phyloP scores from a whole-genome alignment of 2,888 invertebrate species.

The Hirtodrosophila alboralis region DNA sequence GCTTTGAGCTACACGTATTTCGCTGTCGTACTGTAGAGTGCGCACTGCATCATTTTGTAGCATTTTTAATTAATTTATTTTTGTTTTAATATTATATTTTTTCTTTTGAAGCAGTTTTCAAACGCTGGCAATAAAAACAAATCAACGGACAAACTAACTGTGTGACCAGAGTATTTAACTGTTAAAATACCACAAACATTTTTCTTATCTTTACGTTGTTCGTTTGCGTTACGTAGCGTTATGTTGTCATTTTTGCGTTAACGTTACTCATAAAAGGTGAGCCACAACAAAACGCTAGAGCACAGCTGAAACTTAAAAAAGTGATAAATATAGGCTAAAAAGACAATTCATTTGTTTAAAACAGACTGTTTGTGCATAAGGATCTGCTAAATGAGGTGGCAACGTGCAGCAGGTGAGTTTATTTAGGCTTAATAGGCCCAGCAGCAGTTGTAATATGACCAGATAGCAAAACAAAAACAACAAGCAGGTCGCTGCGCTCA shows the following conservation, averaged over 20 bases:
- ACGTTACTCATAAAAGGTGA: conserved; percentile 8
- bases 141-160: conserved; percentile 33
- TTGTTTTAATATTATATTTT: background rate
- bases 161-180: conserved; percentile 26
- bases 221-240: background rate
- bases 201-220: background rate
- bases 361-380: conserved; percentile 13
- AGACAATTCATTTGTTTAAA: background rate
- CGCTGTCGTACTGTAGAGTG: conserved; percentile 82
- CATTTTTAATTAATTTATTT: conserved; percentile 61
- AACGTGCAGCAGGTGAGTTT: conserved; percentile 44
- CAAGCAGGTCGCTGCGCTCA: conserved; percentile 13
- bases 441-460: conserved; percentile 14
- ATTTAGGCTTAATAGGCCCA: background rate
- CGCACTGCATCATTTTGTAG: conserved; percentile 82
- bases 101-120: conserved; percentile 11
- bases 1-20: conserved; percentile 82
- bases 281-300: conserved; percentile 13
- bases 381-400: conserved; percentile 33
- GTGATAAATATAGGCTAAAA: conserved; percentile 2
- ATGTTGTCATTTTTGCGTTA: conserved; percentile 17
- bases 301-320: conserved; percentile 25
- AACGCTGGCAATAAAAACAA: conserved; percentile 21
- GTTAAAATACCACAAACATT: background rate
- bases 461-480: conserved; percentile 37